These are phyloP conservation scores for Xyrichtys novacula DNA, from an alignment of 2,797 vertebrate genomes.

Conservation along the genomic window DNA sequence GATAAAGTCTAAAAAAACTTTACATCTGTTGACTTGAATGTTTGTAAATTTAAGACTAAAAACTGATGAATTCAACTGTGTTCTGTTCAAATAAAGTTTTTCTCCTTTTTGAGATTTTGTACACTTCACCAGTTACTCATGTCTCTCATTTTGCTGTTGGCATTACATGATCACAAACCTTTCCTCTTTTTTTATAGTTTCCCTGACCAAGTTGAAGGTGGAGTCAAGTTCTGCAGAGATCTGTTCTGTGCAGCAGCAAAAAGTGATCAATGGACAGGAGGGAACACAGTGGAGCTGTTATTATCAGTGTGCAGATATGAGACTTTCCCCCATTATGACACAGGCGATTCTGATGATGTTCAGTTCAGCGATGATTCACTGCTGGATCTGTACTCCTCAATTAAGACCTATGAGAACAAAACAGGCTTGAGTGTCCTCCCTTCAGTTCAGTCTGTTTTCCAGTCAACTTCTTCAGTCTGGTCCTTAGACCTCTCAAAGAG, in stretches of 20 bases:
- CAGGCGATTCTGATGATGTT: neutral
- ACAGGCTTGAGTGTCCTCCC: conserved; percentile 24
- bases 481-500: conserved; percentile 36
- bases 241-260: conserved; percentile 38
- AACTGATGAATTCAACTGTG: neutral
- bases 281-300: conserved; percentile 36
- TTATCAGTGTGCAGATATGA: conserved; percentile 24
- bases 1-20: no score
- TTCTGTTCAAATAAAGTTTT: no score
- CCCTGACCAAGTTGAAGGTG: accelerated
- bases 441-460: conserved; percentile 21
- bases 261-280: conserved; percentile 25
- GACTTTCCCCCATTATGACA: neutral
- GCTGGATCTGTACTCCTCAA: conserved; percentile 17
- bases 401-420: conserved; percentile 13
- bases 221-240: conserved; percentile 1
- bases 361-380: neutral
- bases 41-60: no score
- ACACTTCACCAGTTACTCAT: neutral
- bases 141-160: neutral
- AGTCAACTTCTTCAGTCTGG: conserved; percentile 41
- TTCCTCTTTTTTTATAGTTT: neutral
- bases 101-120: neutral
- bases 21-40: no score
- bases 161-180: neutral